Conservation (phyloP, 2,888 invertebrate genomes). For the Calameuta filiformis region DNA sequence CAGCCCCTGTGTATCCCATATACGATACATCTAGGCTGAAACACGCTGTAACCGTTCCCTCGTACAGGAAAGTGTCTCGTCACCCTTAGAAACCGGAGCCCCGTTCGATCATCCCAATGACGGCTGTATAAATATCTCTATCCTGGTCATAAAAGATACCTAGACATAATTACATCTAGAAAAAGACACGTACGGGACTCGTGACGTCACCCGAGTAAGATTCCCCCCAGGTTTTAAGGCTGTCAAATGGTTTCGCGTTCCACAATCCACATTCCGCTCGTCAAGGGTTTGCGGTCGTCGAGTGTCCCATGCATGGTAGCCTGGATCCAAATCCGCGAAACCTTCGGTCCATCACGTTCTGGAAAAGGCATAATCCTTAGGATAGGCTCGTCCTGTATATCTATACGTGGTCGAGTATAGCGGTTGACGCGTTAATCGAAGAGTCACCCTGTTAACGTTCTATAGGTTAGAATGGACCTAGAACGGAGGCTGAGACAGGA, state of each 20-base stretch:
- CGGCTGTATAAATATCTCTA: conserved; percentile 63
- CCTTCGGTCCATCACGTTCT: conserved; percentile 30
- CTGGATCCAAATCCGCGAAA: conserved; percentile 35
- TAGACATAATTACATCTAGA: conserved; percentile 59
- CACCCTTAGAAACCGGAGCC: conserved; percentile 49
- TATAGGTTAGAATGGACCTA: neutral
- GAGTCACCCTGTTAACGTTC: neutral
- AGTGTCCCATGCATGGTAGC: conserved; percentile 27
- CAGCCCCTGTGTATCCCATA: neutral
- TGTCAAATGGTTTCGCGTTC: neutral
- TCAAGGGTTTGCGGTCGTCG: conserved; percentile 11
- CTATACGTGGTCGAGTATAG: neutral
- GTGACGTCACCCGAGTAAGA: neutral
- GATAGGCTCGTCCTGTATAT: neutral
- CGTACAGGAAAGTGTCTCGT: conserved; percentile 46
- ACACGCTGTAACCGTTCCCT: neutral
- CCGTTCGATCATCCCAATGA: conserved; percentile 60
- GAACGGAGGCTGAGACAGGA: neutral
- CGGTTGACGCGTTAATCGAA: neutral
- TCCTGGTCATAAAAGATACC: conserved; percentile 61
- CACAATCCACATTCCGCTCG: conserved; percentile 11
- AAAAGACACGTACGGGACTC: conserved; percentile 44
- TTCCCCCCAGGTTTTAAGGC: neutral
- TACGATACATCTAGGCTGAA: neutral
- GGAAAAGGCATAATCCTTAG: neutral